Percentiles rank a stretch among this genome's conserved stretches.
Conservation (phyloP, 2,113 vertebrate species). For the Oenanthe oenanthe region DNA sequence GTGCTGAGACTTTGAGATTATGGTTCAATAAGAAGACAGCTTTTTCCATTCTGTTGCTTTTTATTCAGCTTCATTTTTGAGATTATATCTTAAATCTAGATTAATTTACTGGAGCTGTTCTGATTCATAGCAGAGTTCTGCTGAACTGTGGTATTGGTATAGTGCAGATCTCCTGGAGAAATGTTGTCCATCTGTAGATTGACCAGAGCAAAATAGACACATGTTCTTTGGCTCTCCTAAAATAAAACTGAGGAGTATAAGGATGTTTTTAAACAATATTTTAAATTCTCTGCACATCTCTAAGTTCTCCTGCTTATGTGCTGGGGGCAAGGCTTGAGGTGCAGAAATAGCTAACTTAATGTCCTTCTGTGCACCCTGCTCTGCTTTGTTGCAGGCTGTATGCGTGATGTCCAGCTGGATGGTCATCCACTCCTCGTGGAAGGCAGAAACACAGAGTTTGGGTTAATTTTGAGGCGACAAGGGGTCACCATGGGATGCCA, state of each 20-base stretch:
- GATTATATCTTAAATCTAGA: neutral
- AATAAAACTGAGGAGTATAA: neutral
- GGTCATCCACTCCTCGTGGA: slow-evolving; percentile 80
- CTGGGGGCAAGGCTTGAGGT: neutral
- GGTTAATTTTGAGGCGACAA: slow-evolving; percentile 73
- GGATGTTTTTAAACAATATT: neutral
- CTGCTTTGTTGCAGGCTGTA: slow-evolving; percentile 77
- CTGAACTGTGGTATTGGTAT: neutral
- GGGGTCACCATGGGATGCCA: slow-evolving; percentile 80
- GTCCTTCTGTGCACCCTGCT: neutral
- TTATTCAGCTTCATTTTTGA: neutral
- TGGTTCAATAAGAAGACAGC: neutral
- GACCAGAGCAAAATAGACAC: neutral
- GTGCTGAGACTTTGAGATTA: neutral
- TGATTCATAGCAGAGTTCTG: neutral
- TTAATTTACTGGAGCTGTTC: neutral
- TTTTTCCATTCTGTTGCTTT: neutral
- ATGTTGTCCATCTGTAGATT: neutral
- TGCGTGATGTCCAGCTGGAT: slow-evolving; percentile 85
- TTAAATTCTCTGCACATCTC: neutral
- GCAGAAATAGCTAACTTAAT: neutral
- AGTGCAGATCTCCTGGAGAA: neutral
- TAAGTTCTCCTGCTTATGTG: neutral
- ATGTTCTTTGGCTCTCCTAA: neutral
- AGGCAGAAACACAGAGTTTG: slow-evolving; percentile 75